These are phyloP conservation scores for Narcine bancroftii DNA, from an alignment of 2,113 vertebrate species.

Conservation along the genomic window DNA sequence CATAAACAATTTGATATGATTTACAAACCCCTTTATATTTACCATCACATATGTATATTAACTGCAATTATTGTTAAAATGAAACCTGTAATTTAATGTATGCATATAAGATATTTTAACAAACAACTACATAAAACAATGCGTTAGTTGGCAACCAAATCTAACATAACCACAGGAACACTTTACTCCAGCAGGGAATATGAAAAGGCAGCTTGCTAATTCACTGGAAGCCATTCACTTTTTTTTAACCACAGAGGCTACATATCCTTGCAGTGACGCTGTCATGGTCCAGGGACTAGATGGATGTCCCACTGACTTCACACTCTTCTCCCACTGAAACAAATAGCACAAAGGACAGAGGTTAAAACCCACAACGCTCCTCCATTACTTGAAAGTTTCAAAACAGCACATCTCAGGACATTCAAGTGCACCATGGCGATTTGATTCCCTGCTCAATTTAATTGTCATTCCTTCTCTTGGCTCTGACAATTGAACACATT, in stretches of 20 bases:
- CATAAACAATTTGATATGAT: not conserved
- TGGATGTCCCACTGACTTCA: slow-evolving; percentile 52
- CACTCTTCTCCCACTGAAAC: slow-evolving; percentile 49
- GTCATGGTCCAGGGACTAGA: slow-evolving; percentile 56
- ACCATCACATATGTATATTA: not conserved
- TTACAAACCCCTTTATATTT: too few relatives aligned
- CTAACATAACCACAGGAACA: not conserved
- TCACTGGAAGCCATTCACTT: slow-evolving; percentile 37
- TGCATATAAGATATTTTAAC: not conserved
- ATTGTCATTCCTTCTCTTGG: not conserved
- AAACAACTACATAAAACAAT: not conserved
- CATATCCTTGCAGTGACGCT: slow-evolving; percentile 50
- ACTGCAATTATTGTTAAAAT: not conserved
- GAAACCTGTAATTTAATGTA: not conserved
- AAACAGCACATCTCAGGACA: not conserved
- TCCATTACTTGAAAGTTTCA: slow-evolving; percentile 25
- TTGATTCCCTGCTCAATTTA: not conserved
- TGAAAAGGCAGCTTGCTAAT: not conserved
- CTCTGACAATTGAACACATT: not conserved
- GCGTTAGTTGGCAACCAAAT: not conserved
- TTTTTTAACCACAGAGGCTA: slow-evolving; percentile 46
- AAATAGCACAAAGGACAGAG: not conserved
- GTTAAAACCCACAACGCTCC: not conserved
- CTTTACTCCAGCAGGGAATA: slow-evolving; percentile 9
- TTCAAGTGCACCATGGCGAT: not conserved